Evolutionary conservation across 2,113 vertebrate genomes (phyloP), one percentile per base, ranked within the genome.

Genomic region (Eolophus roseicapilla): DNA sequence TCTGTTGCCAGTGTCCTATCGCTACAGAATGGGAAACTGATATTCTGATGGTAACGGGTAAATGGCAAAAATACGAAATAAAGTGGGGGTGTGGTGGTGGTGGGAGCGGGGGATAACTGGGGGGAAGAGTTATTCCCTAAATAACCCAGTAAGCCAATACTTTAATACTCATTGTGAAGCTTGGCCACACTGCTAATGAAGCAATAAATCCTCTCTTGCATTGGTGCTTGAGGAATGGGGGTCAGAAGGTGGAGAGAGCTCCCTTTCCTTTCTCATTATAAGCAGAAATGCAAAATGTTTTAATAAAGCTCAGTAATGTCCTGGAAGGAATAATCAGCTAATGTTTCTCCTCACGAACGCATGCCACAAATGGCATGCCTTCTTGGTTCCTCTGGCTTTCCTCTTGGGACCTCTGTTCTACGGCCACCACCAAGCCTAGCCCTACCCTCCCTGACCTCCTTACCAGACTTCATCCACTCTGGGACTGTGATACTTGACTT

Each of bases 161-260:
- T 90, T 96, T 82, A 88, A 86, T 64, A 95, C 86, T 85, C 71
- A 88, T 59, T 74, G 27, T 59, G 69, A 90, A 97, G 95, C 5
- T 25, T 92, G 86, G 74, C 53, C 79, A 90, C 11, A 62, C 82
- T 88, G 81, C 88, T 97, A 95, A 97, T 95, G 88, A 97, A 96
- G 93, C 84, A 96, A 96, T 96, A 93, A 96, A 96, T 96, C 86
- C 90, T 92, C 71, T n/a, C 69, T 94, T 88, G 73, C 90, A 47
- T 12, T 93, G 57, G 35, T 84, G 93, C 88, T 92, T 74, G 62
- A 95, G 88, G 73, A 82, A 92, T 81, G 77, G 41, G 64, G 90
- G 92, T 96, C 92, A 95, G 88, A 92, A 95, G 96, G 96, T 92
- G 82, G 65, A 84, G 62, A 88, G 41, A 84, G 69, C 52, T 94